These are phyloP conservation scores for Anas flavirostris DNA, from an alignment of 2,797 vertebrate genomes.

Conservation along the genomic window DNA sequence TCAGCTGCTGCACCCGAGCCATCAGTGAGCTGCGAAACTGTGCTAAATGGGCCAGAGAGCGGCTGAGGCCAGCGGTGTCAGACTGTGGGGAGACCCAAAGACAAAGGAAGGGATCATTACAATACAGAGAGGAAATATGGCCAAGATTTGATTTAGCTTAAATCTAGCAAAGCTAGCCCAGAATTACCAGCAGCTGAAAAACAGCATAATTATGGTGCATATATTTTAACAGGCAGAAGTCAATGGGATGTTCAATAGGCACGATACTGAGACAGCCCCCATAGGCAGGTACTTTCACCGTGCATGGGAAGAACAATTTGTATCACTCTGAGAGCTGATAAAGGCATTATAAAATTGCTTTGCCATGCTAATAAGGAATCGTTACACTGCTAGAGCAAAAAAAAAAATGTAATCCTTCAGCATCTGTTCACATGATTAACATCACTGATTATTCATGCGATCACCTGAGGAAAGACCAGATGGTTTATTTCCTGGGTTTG, in stretches of 20 bases:
- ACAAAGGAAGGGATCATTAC: background rate
- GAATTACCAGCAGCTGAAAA: background rate
- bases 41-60: rapidly evolving
- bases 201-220: rapidly evolving
- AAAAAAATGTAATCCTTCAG: background rate
- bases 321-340: background rate
- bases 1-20: background rate
- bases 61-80: rapidly evolving
- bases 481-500: background rate
- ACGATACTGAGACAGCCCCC: background rate
- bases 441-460: rapidly evolving
- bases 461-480: background rate
- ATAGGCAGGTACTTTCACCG: rapidly evolving
- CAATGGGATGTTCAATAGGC: background rate
- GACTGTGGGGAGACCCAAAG: rapidly evolving
- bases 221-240: background rate
- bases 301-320: rapidly evolving
- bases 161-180: background rate
- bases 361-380: background rate
- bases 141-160: background rate
- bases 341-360: background rate
- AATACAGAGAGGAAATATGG: background rate
- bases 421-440: constrained; percentile 6
- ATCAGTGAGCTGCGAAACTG: background rate
- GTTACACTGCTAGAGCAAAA: background rate